phyloP scores from a whole-genome alignment of 2,888 invertebrate genomes.

The Cantharis lateralis region DNA sequence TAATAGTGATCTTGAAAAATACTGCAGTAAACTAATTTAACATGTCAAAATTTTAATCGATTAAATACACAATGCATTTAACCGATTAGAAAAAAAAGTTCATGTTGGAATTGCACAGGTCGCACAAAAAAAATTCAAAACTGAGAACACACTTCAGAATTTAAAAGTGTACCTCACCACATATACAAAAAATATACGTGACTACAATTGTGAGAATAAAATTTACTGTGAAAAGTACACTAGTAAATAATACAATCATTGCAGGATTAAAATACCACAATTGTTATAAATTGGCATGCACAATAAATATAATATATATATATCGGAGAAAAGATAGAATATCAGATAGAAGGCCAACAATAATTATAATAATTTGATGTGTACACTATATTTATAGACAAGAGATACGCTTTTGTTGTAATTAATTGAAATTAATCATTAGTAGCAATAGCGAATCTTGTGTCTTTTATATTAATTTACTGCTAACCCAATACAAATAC shows the following conservation, averaged over 20 bases:
- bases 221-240: neutral
- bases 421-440: neutral
- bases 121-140: neutral
- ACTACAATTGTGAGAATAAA: neutral
- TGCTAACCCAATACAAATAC: conserved; percentile 35
- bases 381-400: conserved; percentile 9
- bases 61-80: neutral
- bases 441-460: conserved; percentile 26
- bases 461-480: conserved; percentile 10
- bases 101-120: neutral
- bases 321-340: conserved; percentile 50
- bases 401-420: conserved; percentile 6
- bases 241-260: neutral
- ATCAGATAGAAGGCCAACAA: conserved; percentile 58
- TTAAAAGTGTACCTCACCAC: neutral
- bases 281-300: conserved; percentile 49
- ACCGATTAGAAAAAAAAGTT: neutral
- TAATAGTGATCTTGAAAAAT: neutral
- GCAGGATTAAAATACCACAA: neutral
- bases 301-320: conserved; percentile 41
- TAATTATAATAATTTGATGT: conserved; percentile 41
- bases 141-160: neutral
- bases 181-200: neutral
- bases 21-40: neutral
- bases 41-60: neutral